Percentiles rank a stretch among this genome's conserved stretches.
phyloP scores from a whole-genome alignment of 2,797 vertebrate genomes.

The Macropodus opercularis region DNA sequence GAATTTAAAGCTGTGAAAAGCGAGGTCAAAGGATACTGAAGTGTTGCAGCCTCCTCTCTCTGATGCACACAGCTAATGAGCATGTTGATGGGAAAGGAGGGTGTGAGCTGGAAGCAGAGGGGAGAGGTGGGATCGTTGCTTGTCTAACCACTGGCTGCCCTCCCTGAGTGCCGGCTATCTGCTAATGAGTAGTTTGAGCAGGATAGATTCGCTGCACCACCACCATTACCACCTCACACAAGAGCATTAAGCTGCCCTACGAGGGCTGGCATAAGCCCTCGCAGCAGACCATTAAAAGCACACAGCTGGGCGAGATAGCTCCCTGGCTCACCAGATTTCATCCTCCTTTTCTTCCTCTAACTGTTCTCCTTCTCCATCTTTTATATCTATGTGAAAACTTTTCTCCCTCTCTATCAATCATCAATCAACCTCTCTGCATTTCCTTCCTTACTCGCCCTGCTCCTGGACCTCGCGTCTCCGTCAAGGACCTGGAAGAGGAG shows the following conservation, averaged over 20 bases:
- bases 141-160: constrained; percentile 63
- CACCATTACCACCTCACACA: constrained; percentile 65
- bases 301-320: constrained; percentile 44
- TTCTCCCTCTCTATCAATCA: constrained; percentile 8
- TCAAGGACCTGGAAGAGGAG: constrained; percentile 88
- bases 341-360: constrained; percentile 26
- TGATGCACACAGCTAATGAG: constrained; percentile 60
- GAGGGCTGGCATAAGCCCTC: constrained; percentile 69
- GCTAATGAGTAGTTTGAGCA: constrained; percentile 74
- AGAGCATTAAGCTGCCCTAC: constrained; percentile 62
- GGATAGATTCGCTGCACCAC: constrained; percentile 66
- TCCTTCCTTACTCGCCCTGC: constrained; percentile 8
- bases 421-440: constrained; percentile 9
- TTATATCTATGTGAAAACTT: constrained; percentile 45
- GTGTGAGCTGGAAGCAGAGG: constrained; percentile 24
- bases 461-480: constrained; percentile 5
- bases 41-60: constrained; percentile 47
- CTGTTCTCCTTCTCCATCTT: constrained; percentile 28
- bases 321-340: constrained; percentile 63
- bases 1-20: constrained; percentile 2
- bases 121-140: constrained; percentile 20
- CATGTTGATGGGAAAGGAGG: constrained; percentile 50
- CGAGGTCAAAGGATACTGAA: constrained; percentile 38
- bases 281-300: constrained; percentile 64
- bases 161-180: constrained; percentile 68